A percentile compares a stretch with the other conserved stretches of the same genome.
phyloP scores from a whole-genome alignment of 2,797 vertebrate genomes.

The Rhinatrema bivittatum region DNA sequence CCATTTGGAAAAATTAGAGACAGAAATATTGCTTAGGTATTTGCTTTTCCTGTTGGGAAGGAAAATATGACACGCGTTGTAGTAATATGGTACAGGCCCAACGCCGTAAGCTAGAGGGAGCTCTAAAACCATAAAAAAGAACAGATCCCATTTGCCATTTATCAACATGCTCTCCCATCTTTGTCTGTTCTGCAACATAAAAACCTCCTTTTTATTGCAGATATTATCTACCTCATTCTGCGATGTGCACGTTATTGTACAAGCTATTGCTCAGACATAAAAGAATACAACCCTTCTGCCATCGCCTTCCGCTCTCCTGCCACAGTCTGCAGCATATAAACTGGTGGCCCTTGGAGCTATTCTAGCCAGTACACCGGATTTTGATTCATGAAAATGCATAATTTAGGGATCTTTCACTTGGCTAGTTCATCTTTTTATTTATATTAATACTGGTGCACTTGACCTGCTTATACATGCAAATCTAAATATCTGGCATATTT shows the following conservation, averaged over 20 bases:
- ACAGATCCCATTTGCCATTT: constrained; percentile 27
- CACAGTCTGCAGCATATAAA: constrained; percentile 37
- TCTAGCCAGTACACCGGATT: constrained; percentile 30
- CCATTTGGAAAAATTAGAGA: constrained; percentile 17
- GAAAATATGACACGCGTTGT: too few species aligned
- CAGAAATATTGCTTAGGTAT: too few species aligned
- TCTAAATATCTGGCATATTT: neutral
- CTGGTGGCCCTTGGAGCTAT: constrained; percentile 29
- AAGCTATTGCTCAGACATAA: constrained; percentile 38
- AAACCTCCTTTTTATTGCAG: constrained; percentile 45
- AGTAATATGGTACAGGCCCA: constrained; percentile 11
- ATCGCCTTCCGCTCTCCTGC: constrained; percentile 13
- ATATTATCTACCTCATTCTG: constrained; percentile 44
- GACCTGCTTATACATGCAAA: neutral
- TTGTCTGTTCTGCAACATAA: constrained; percentile 42
- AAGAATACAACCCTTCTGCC: constrained; percentile 28
- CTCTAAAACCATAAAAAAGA: constrained; percentile 31
- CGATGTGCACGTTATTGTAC: constrained; percentile 49
- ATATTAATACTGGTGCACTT: neutral
- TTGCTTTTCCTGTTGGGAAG: too few species aligned
- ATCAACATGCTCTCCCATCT: constrained; percentile 33
- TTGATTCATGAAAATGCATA: constrained; percentile 35
- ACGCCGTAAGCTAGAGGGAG: constrained; percentile 42
- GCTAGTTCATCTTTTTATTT: neutral
- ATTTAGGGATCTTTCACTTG: constrained; percentile 7